Evolutionary conservation across 2,113 vertebrate genomes (phyloP).

Genomic region (Neopipo cinnamomea): DNA sequence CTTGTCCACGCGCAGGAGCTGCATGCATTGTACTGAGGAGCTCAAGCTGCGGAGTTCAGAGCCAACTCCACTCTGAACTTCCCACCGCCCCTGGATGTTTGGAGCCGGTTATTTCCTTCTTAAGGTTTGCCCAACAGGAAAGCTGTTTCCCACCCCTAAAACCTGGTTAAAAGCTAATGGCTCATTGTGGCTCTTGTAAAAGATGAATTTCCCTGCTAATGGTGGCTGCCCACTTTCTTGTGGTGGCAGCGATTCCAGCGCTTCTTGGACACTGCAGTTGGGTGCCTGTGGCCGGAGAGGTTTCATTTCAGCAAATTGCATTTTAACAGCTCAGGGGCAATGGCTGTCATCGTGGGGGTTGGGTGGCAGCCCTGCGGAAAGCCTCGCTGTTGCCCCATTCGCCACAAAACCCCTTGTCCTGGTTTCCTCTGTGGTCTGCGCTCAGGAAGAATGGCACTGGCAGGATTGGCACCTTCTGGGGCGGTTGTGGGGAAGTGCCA

Average conservation of each 20-base stretch:
- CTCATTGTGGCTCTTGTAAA: not conserved
- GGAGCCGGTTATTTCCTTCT: constrained; percentile 19
- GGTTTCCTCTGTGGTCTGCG: rapidly evolving
- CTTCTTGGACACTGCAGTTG: rapidly evolving
- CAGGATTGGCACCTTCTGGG: rapidly evolving
- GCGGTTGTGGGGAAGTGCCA: not conserved
- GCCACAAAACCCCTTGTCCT: not conserved
- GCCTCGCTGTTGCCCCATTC: rapidly evolving
- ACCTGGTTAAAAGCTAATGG: not conserved
- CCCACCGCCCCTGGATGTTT: not conserved
- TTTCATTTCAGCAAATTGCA: not conserved
- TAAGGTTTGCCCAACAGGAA: constrained; percentile 2
- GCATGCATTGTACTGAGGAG: not conserved
- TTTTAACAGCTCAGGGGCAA: not conserved
- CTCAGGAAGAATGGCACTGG: rapidly evolving
- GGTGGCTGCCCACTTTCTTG: not conserved
- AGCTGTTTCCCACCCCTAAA: not conserved
- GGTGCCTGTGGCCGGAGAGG: rapidly evolving
- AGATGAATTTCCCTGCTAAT: not conserved
- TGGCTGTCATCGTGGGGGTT: not conserved
- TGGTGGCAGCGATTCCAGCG: rapidly evolving
- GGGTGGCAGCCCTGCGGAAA: not conserved
- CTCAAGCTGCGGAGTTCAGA: constrained; percentile 7
- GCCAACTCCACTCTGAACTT: not conserved
- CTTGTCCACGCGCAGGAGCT: not conserved